Evolutionary conservation across 2,797 vertebrate species (phyloP), one percentile per base, ranked within the genome.

Genomic region (Bradypodion pumilum): DNA sequence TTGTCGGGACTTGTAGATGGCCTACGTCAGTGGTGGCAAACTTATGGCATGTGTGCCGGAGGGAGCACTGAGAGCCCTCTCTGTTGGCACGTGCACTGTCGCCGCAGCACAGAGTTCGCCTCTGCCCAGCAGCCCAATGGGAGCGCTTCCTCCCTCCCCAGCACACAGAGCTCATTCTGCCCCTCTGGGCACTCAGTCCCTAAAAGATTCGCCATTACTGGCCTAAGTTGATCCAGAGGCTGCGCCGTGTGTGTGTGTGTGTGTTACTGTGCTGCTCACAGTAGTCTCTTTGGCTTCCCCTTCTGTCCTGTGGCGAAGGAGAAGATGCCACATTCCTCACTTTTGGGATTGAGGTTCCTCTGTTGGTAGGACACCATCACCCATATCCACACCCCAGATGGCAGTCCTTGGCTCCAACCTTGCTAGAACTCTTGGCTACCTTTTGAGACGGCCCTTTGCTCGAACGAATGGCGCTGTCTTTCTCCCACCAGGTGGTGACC

Each of bases 401-500:
- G 1, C 7, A 72, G 49, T 10, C 40, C 59, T 40, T n/a, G 68
- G 69, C 46, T 52, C 76, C 44, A 0, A 19, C n/a, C 29, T 63
- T 27, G 60, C 83, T 74, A 10, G 60, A 19, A 21, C 12, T 10
- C 23, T 65, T n/a, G 10, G 29, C 52, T n/a, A 19, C 46, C 15
- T 5, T 44, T 1, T 10, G 7, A 3, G 12, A 9, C 12, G 37
- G 9, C 66, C 56, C 7, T 37, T 78, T 49, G 13, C 44, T 56
- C 4, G 32, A 73, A 63, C 12, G 29, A 27, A 13, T 37, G 44
- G 56, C 42, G 35, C 66, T 29, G 3, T 84, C 49, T 70, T 40
- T 87, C 46, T 65, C 32, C 13, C 56, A 59, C 2, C 80, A 97
- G 97, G 97, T 0, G 96, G 97, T 81, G 98, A 99, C 19, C 94